Evolutionary conservation across 2,888 invertebrate genomes (phyloP), one percentile per base, ranked within the genome.

Genomic region (Folsomia candida): DNA sequence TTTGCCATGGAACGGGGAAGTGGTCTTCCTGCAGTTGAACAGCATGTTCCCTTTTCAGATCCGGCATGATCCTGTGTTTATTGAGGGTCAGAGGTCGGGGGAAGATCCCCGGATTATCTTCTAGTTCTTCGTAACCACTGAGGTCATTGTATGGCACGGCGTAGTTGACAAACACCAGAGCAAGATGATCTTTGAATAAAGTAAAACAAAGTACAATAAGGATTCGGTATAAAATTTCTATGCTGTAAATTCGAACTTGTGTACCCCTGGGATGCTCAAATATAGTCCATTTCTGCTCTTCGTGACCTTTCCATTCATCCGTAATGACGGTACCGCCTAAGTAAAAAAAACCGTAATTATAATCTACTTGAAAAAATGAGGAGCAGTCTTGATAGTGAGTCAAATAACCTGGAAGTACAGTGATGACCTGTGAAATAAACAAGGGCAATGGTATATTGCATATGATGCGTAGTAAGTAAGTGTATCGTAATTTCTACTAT

Each of bases 11-110:
- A 20, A 62, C 28, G 20, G 28, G 11, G 18, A 18, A 24, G 0
- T 29, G 37, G 2, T 51, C 68, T 1, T 64, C 37, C 2, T 24
- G 9, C n/a, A n/a, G n/a, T n/a, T n/a, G n/a, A 2, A 51, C 67
- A 18, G 2, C 24, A 4, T 59, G 24, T 14, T 29, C 28, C 11
- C n/a, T 20, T 28, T 62, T 62, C 4, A 29, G 29, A 4, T 26
- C 22, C 14, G 28, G 9, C 62, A 62, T 62, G 29, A 62, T 62
- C 27, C 62, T 26, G 25, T 70, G 66, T 37, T 67, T 54, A 1
- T 60, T 68, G 22, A 75, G 64, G 25, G 68, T 71, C n/a, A 76
- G 29, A 22, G 67, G 73, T n/a, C 75, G 67, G 22, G 75, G 75
- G 22, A 71, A 73, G 4, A 73, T 37, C 18, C 71, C 73, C 1